Conservation (phyloP, 2,888 invertebrate species). For the Hedychridium roseum region DNA sequence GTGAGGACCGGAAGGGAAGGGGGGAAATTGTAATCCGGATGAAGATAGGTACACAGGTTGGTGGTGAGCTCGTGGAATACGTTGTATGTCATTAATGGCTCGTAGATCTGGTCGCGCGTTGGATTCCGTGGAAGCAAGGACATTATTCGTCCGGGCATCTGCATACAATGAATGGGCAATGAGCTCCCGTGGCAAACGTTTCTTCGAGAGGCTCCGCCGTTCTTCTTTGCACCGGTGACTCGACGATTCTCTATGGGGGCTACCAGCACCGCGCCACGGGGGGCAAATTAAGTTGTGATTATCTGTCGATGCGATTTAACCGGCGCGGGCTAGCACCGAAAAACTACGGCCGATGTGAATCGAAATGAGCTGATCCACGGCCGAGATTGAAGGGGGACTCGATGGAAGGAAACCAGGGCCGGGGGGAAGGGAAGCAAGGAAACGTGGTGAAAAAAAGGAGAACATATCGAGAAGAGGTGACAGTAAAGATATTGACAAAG, state of each 20-base stretch:
- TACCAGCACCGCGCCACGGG: conserved; percentile 48
- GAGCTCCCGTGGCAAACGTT: conserved; percentile 1
- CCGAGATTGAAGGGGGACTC: conserved; percentile 5
- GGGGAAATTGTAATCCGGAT: too few species aligned
- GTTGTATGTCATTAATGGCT: too few species aligned
- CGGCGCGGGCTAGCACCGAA: conserved; percentile 36
- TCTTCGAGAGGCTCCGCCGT: not conserved
- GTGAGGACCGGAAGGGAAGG: too few species aligned
- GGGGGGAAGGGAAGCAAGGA: too few species aligned
- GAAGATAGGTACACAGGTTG: too few species aligned
- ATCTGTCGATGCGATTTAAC: conserved; percentile 63
- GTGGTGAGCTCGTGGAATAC: too few species aligned
- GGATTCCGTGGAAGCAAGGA: too few species aligned
- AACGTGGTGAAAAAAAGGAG: too few species aligned
- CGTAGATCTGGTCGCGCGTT: too few species aligned
- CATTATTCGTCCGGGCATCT: conserved; percentile 35
- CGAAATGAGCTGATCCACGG: conserved; percentile 1
- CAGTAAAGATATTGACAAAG: too few species aligned
- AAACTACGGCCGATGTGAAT: conserved; percentile 3
- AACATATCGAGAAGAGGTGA: too few species aligned
- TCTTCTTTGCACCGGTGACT: conserved; percentile 27
- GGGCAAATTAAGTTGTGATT: conserved; percentile 64
- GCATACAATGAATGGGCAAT: conserved; percentile 44
- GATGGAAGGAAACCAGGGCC: too few species aligned
- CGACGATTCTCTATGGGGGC: conserved; percentile 22